phyloP scores from a whole-genome alignment of 2,113 vertebrate species.

The Dipodomys ordii region DNA sequence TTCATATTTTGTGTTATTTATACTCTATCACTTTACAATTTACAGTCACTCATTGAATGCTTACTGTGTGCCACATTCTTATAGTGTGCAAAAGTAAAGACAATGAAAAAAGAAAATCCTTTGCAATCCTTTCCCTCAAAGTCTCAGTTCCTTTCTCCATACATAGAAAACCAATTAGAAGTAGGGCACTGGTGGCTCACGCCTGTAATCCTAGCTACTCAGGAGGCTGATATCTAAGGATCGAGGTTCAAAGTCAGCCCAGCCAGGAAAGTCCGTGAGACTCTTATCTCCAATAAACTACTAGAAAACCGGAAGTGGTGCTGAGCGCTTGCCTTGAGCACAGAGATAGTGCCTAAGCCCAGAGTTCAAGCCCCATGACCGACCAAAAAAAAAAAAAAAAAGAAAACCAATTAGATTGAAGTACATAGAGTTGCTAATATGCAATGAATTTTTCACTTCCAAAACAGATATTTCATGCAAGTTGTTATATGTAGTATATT shows the following conservation, averaged over 20 bases:
- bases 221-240: no score
- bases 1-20: constrained; percentile 1
- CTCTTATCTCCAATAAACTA: no score
- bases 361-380: no score
- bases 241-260: no score
- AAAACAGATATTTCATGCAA: neutral
- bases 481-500: no score
- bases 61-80: neutral
- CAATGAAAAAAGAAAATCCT: neutral
- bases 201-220: no score
- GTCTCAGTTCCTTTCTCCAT: neutral
- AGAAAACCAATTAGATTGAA: neutral
- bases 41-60: neutral
- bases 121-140: neutral
- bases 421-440: neutral
- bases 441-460: neutral
- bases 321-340: no score
- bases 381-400: no score
- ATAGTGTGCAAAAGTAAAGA: neutral
- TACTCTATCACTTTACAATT: neutral
- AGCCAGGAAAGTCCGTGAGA: no score
- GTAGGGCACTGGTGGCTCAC: no score
- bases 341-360: no score
- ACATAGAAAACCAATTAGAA: neutral
- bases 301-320: no score